Percentiles rank a stretch among this genome's conserved stretches.
These are phyloP conservation scores for Mamestra brassicae DNA, from an alignment of 2,888 invertebrate genomes.

Conservation along the genomic window DNA sequence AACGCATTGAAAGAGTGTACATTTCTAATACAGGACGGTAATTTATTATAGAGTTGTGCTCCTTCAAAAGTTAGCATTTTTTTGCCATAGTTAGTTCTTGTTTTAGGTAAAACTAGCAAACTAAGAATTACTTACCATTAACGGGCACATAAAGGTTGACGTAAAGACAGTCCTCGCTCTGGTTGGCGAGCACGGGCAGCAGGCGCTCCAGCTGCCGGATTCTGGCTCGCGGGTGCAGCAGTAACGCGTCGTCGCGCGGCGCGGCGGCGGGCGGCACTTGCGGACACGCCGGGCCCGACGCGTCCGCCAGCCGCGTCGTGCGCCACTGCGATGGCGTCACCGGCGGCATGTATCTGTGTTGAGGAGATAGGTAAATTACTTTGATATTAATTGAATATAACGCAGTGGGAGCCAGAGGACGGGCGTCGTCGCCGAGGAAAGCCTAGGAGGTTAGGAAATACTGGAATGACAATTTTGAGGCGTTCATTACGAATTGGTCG, in stretches of 20 bases:
- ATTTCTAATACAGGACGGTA: too few relatives aligned
- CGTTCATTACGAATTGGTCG: too few relatives aligned
- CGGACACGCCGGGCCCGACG: constrained; percentile 96
- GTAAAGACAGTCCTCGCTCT: constrained; percentile 99
- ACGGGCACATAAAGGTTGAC: constrained; percentile 99
- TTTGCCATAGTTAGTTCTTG: too few relatives aligned
- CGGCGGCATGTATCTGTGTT: constrained; percentile 96
- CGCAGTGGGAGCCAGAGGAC: too few relatives aligned
- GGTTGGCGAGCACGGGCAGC: constrained; percentile 96
- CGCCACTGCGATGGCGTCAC: constrained; percentile 97
- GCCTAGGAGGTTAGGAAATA: too few relatives aligned
- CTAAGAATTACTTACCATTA: constrained; percentile 78
- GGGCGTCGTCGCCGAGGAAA: too few relatives aligned
- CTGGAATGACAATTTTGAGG: too few relatives aligned
- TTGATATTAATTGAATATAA: background rate
- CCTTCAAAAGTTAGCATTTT: too few relatives aligned
- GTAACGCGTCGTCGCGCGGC: constrained; percentile 91
- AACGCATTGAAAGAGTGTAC: too few relatives aligned
- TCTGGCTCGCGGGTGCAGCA: constrained; percentile 95
- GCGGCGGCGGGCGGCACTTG: constrained; percentile 92
- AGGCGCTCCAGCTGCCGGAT: constrained; percentile 96
- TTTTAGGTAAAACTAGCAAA: too few relatives aligned
- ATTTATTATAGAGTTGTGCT: too few relatives aligned
- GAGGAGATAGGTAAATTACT: background rate
- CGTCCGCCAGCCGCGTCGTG: constrained; percentile 94